phyloP scores from a whole-genome alignment of 2,888 invertebrate species.

The Drosophila demipolita region DNA sequence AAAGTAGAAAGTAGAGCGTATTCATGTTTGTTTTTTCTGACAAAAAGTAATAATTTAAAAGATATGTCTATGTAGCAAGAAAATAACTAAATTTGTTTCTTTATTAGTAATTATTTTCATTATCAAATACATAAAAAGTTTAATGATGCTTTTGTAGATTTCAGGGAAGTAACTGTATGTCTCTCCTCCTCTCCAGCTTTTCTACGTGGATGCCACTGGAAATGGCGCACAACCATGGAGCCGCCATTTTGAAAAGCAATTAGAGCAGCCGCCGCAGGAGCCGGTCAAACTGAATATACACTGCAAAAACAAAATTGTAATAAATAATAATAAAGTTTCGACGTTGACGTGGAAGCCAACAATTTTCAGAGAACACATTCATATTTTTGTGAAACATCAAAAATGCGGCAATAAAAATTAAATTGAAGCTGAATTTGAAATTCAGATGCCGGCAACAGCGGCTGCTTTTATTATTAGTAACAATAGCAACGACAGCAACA shows the following conservation, averaged over 20 bases:
- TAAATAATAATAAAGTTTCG: neutral
- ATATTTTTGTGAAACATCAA: constrained; percentile 42
- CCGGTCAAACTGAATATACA: constrained; percentile 11
- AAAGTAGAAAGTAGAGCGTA: neutral
- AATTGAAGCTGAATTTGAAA: constrained; percentile 65
- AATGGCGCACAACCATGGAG: constrained; percentile 55
- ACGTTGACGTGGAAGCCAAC: constrained; percentile 29
- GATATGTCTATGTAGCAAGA: neutral
- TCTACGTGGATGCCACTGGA: constrained; percentile 13
- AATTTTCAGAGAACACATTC: constrained; percentile 55
- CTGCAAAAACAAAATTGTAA: neutral
- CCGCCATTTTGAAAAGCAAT: constrained; percentile 66
- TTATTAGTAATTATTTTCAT: neutral
- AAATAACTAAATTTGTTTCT: neutral
- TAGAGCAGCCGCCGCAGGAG: constrained; percentile 44
- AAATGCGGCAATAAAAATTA: constrained; percentile 69
- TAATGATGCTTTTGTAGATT: neutral
- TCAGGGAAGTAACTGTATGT: neutral
- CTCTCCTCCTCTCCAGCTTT: too few species aligned
- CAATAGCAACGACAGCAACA: constrained; percentile 36
- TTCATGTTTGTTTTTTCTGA: neutral
- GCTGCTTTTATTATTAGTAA: constrained; percentile 71
- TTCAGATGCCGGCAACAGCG: constrained; percentile 65
- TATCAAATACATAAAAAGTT: too few species aligned
- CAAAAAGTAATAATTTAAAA: neutral